Evolutionary conservation across 2,888 invertebrate species (phyloP).

Genomic region (Actias luna): DNA sequence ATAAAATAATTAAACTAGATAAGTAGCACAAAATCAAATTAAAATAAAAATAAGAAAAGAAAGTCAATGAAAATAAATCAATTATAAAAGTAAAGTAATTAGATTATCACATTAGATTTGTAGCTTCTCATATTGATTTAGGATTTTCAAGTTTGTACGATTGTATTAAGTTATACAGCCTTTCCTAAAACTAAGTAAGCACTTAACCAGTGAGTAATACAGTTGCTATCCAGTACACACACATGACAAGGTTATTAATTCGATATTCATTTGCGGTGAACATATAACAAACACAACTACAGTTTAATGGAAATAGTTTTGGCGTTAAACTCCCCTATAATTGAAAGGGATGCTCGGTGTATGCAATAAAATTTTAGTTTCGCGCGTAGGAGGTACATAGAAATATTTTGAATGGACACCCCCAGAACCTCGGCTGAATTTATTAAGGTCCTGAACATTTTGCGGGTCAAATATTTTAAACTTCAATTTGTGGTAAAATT

Average conservation of each 20-base stretch:
- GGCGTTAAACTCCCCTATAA: constrained; percentile 57
- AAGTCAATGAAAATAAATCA: no score
- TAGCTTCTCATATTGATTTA: no score
- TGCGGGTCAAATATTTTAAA: constrained; percentile 38
- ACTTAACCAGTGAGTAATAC: background rate
- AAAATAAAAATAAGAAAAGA: no score
- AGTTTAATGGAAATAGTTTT: constrained; percentile 61
- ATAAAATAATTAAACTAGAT: no score
- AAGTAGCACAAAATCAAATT: no score
- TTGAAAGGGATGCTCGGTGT: constrained; percentile 54
- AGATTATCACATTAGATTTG: no score
- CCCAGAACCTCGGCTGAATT: constrained; percentile 37
- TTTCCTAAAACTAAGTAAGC: background rate
- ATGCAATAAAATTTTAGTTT: constrained; percentile 59
- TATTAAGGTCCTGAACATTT: constrained; percentile 36
- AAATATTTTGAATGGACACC: constrained; percentile 25
- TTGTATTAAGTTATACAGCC: no score
- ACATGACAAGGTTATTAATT: background rate
- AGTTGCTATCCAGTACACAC: background rate
- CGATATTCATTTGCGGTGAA: constrained; percentile 2
- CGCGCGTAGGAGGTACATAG: constrained; percentile 39
- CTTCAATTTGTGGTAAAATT: constrained; percentile 38
- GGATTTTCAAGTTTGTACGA: no score
- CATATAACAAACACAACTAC: background rate
- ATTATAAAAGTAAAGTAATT: no score